These are phyloP conservation scores for Dynastes tityus DNA, from an alignment of 2,888 invertebrate species.

Conservation along the genomic window DNA sequence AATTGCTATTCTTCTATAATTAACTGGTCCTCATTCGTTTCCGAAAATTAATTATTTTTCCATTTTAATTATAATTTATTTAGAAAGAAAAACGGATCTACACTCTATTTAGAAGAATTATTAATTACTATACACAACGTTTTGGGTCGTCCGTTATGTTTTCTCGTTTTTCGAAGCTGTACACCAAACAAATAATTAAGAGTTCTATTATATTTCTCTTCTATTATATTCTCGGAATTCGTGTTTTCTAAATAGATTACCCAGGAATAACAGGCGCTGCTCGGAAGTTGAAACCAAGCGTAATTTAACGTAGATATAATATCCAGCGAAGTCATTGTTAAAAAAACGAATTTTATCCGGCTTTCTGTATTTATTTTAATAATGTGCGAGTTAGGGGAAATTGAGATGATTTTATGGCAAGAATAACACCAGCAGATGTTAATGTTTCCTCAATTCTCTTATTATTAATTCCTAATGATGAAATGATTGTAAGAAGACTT, in stretches of 20 bases:
- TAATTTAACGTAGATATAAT: not conserved
- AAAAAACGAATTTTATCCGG: not conserved
- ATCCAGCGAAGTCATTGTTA: not conserved
- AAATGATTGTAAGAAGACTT: too few species aligned
- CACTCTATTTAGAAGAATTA: not conserved
- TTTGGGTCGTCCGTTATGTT: conserved; percentile 4
- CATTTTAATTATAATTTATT: conserved; percentile 28
- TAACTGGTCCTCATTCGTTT: conserved; percentile 1
- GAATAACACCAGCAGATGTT: too few species aligned
- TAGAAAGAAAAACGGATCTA: not conserved
- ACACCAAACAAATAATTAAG: not conserved
- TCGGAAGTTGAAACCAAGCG: not conserved
- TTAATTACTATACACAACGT: conserved; percentile 9
- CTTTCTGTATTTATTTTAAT: too few species aligned
- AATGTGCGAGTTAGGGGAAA: too few species aligned
- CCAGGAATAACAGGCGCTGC: not conserved
- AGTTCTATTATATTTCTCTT: conserved; percentile 4
- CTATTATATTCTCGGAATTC: not conserved
- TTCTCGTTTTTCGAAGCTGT: not conserved
- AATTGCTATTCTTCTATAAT: conserved; percentile 29
- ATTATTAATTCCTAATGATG: too few species aligned
- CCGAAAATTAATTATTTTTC: conserved; percentile 24
- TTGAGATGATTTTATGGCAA: too few species aligned
- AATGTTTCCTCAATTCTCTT: too few species aligned
- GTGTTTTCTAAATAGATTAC: not conserved